Base-by-base conservation (phyloP, 2,797 vertebrate species). In the Pachyuromys duprasi region DNA sequence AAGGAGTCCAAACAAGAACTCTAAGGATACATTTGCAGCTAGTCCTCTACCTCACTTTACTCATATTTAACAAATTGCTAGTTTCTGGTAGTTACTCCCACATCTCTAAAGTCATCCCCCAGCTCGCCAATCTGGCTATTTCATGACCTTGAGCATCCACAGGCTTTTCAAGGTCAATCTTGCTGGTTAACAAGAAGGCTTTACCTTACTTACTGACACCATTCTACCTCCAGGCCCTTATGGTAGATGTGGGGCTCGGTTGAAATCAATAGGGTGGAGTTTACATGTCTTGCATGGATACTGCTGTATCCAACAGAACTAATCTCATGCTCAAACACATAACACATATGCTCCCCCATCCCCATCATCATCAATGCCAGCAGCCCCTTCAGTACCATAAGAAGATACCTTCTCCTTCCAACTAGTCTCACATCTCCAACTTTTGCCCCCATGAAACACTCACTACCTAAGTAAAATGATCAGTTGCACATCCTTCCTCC, bases 361-460 rank as follows among this genome's bases (percentile, higher is more conserved):
- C 2, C 5, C 0, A 1, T 15, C 15, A 26, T 18, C 39, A 22
- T 15, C 28, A 1, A 4, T 17, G 3, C 1, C 31, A 26, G 5
- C 6, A 18, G 45, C 3, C 17, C 28, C 60, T 60, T 24, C 17
- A 55, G 63, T 42, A 13, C 17, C 13, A 2, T 9, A 33, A 11
- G 31, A 6, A 11, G 31, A 12, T 6, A 28, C 13, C 33, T 11
- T 1, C 4, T 55, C 0, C 33, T 57, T 8, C 69, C 13, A 1
- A 31, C 22, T 26, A 33, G 42, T 3, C 33, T 72, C 24, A 80
- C 13, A 26, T 2, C 70, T 12, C 11, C 12, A 15, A 31, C 53
- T 75, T 75, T 26, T 3, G 31, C 9, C n/a, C 17, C 42, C n/a
- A 49, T 12, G 26, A 5, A 63, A 45, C 14, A 42, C 31, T n/a